Base-by-base conservation (phyloP, 2,888 invertebrate species). In the Macrosiphum euphorbiae region DNA sequence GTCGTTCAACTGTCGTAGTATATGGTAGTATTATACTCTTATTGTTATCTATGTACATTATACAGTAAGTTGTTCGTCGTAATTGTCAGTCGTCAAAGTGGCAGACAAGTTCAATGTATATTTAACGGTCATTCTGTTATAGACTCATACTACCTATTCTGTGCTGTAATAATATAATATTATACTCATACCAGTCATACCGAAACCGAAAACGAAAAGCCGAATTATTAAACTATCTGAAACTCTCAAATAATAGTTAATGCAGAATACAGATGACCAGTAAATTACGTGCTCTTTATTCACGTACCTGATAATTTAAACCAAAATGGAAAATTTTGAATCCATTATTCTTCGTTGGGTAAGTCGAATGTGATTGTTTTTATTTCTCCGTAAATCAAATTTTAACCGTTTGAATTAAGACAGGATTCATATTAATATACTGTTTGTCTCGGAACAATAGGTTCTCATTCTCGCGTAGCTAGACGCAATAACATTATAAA, bases 341-440 rank as follows among this genome's bases (percentile, higher is more conserved):
- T 1, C 52, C 5, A 67, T 86, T 52, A 86, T 94, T 41, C 94
- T 94, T 28, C 94, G 86, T 41, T 94, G 94, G 94, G 94, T 90
- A 86, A 90, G 61, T 87, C 52, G 13, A 55, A 85, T 41, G 20
- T 41, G 3, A n/a, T 67, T 20, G 20, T 67, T 67, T 61, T 89
- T n/a, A n/a, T 47, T 10, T 24, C 61, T 11, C 28, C 4, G 3
- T 61, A 11, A 28, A 3, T 61, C 28, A 11, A 61, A 55, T 0
- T 4, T 28, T 28, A 28, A 26, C 28, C 8, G n/a, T n/a, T n/a
- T n/a, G 67, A n/a, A 67, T 61, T 61, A n/a, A 67, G n/a, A 67
- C 13, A 61, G 61, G 3, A n/a, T 28, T 28, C 61, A 28, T 61
- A 61, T 61, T 10, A 61, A 26, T 24, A 58, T 20, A 52, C 20